These are phyloP conservation scores for Dendronephthya gigantea DNA, from an alignment of 64 coral and sea anemone genomes.

Conservation along the genomic window DNA sequence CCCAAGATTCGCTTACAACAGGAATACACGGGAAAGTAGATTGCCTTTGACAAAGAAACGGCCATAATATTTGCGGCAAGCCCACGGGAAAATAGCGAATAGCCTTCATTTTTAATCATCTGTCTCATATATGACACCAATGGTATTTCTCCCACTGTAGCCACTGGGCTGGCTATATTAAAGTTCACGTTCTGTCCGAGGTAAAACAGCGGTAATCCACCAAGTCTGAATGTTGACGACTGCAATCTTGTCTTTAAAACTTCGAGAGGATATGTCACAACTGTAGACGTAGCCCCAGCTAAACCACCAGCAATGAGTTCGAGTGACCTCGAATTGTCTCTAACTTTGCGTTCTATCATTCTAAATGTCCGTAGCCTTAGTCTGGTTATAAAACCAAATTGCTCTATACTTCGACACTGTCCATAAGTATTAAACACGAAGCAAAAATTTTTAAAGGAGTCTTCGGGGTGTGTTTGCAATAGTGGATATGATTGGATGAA, in stretches of 20 bases:
- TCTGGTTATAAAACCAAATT: too few species aligned
- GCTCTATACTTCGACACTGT: too few species aligned
- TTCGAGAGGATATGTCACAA: slow-evolving; percentile 80
- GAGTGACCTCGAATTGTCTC: neutral
- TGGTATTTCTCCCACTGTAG: slow-evolving; percentile 41
- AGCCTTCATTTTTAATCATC: slow-evolving; percentile 74
- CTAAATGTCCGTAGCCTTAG: too few species aligned
- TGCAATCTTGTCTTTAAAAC: slow-evolving; percentile 97
- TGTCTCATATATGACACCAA: slow-evolving; percentile 57
- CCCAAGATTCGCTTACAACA: slow-evolving; percentile 69
- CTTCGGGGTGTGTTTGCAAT: neutral
- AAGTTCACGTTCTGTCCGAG: slow-evolving; percentile 14
- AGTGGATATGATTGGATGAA: neutral
- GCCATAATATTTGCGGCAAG: slow-evolving; percentile 67
- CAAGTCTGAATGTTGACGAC: slow-evolving; percentile 46
- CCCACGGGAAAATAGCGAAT: slow-evolving; percentile 63
- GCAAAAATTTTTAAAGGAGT: neutral
- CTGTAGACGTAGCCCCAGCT: slow-evolving; percentile 67
- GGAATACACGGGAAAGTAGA: slow-evolving; percentile 86
- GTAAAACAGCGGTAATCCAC: slow-evolving; percentile 23
- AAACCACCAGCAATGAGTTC: slow-evolving; percentile 80
- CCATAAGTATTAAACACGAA: too few species aligned
- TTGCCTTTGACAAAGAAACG: slow-evolving; percentile 80
- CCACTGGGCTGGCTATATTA: slow-evolving; percentile 26
- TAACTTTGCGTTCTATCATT: neutral